Evolutionary conservation across 2,888 invertebrate genomes (phyloP).

Genomic region (Drepana falcataria): DNA sequence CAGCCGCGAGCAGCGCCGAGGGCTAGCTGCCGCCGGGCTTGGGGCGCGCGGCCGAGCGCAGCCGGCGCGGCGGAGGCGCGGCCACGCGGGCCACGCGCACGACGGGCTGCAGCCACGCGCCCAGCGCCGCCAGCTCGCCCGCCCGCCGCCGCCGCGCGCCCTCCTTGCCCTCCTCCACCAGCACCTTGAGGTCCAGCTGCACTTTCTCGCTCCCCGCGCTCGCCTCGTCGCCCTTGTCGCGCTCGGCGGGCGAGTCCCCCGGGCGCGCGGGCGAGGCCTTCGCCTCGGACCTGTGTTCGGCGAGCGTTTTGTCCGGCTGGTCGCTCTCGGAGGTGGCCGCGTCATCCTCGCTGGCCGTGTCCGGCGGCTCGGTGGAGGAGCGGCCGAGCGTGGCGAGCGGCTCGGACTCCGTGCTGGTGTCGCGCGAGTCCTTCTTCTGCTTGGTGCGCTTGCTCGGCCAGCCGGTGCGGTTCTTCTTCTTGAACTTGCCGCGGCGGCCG

Average conservation of each 20-base stretch:
- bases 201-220: conserved; percentile 29
- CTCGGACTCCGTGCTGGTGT: conserved; percentile 44
- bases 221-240: conserved; percentile 1
- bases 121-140: conserved; percentile 52
- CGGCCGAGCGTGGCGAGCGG: conserved; percentile 26
- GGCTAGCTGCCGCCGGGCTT: conserved; percentile 41
- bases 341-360: conserved; percentile 54
- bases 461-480: conserved; percentile 88
- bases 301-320: conserved; percentile 16
- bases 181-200: conserved; percentile 38
- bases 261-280: conserved; percentile 16
- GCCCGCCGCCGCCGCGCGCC: conserved; percentile 80
- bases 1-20: conserved; percentile 3
- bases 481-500: conserved; percentile 73
- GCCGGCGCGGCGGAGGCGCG: conserved; percentile 41
- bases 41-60: conserved; percentile 53
- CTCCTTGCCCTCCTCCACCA: conserved; percentile 37
- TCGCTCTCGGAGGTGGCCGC: conserved; percentile 35
- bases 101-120: conserved; percentile 80
- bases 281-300: conserved; percentile 8
- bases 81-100: conserved; percentile 83
- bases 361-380: conserved; percentile 52
- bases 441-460: conserved; percentile 83
- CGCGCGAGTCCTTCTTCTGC: conserved; percentile 49
- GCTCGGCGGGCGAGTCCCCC: conserved; percentile 11